Evolutionary conservation across 37 sponge, comb jelly and placozoan species (phyloP), one percentile per base, ranked within the genome.

Genomic region (Geodia barretti): DNA sequence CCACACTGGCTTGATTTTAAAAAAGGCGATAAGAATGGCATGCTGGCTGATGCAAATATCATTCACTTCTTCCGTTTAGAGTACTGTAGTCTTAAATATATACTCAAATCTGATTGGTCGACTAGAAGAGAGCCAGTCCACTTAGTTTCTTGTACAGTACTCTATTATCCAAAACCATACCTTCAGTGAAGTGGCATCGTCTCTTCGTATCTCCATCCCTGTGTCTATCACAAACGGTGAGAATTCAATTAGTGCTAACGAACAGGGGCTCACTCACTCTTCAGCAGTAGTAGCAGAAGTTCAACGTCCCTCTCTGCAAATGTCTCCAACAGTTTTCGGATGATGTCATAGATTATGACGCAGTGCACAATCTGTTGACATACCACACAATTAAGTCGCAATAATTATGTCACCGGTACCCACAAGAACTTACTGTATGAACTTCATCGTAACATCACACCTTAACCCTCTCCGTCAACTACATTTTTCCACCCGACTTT

Each of bases 101-200:
- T n/a, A n/a, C n/a, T n/a, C n/a, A n/a, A n/a, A n/a, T n/a, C n/a
- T n/a, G n/a, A n/a, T n/a, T n/a, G n/a, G n/a, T n/a, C n/a, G n/a
- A n/a, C n/a, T n/a, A n/a, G n/a, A n/a, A n/a, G n/a, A n/a, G n/a
- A n/a, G n/a, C n/a, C n/a, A n/a, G n/a, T n/a, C n/a, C n/a, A n/a
- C n/a, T n/a, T n/a, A n/a, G n/a, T n/a, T n/a, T n/a, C n/a, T n/a
- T n/a, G n/a, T n/a, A n/a, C n/a, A n/a, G n/a, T n/a, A n/a, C n/a
- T n/a, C n/a, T n/a, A 69, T 37, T 29, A 29, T 21, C 43, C 73
- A 72, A 11, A 9, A n/a, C 4, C 75, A 61, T 70, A 92, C 95
- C 75, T 96, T 98, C 67, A 98, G 78, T 2, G 99, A 89, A 14
- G 80, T 60, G 33, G 99, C 92, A 73, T 98, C 97, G 75, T 98